Evolutionary conservation across 2,113 vertebrate genomes (phyloP), one percentile per base, ranked within the genome.

Genomic region (Petrocephalus microphthalmus): DNA sequence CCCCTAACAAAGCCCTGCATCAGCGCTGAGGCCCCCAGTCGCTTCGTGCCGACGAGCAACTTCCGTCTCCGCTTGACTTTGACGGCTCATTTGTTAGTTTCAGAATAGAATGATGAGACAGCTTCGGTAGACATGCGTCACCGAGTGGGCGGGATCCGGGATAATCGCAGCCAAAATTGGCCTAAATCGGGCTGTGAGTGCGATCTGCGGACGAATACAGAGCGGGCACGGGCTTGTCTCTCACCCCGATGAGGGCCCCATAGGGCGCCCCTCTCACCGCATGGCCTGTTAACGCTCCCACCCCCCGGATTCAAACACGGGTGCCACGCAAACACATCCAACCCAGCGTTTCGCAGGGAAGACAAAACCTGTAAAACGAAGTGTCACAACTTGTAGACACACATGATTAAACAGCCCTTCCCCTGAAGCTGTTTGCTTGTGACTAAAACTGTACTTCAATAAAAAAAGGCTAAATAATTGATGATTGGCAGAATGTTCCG

Each of bases 171-270:
- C 47, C 88, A 74, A 89, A 91, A 89, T 88, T 90, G 91, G 92
- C 92, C 91, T 91, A 92, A 94, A 93, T 93, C 94, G 89, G 92
- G 92, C 93, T 93, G 91, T 60, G 22, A 33, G 90, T 84, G 89
- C 25, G 60, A 67, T 67, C 60, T 19, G 91, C 93, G 93, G 92
- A 87, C 87, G 90, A 91, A 67, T 67, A 10, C 37, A 49, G 17
- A 5, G 17, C 88, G 81, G 81, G 7, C 15, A 6, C 19, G 17
- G 15, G 33, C 42, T 42, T 42, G 33, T 19, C 15, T 33, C 19
- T 78, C 60, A 67, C 25, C 60, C 60, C 10, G n/a, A 67, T 67
- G 25, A 42, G 42, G 33, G 42, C 37, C 15, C 33, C 13, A 78
- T 42, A 42, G 19, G 33, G 5, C 33, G 17, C 15, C 67, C 15